Conservation (phyloP, 2,797 vertebrate species). For the Hypotaenidia philippensis region DNA sequence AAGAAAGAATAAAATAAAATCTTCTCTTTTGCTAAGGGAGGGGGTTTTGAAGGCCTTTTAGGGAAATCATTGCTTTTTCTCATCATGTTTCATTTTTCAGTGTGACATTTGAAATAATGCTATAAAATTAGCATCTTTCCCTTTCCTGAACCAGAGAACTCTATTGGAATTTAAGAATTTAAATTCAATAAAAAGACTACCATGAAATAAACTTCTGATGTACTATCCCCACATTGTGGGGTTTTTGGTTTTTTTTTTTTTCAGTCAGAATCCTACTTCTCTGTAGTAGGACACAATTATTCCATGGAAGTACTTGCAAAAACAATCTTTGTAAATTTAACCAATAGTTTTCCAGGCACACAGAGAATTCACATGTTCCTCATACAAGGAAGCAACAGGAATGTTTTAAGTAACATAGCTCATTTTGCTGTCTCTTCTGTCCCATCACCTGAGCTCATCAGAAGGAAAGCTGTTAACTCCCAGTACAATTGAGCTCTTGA, state of each 20-base stretch:
- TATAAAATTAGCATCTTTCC: not conserved
- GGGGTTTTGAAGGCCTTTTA: not conserved
- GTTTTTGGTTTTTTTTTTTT: not conserved
- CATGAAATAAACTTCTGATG: not conserved
- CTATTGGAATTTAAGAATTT: not conserved
- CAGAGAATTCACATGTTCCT: not conserved
- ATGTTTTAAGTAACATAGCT: constrained; percentile 3
- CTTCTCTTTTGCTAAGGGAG: not conserved
- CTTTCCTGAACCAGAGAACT: not conserved
- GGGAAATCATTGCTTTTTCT: not conserved
- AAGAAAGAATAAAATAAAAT: not conserved
- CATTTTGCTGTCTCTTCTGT: not conserved
- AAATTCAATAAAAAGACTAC: not conserved
- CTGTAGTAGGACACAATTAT: not conserved
- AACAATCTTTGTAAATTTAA: not conserved
- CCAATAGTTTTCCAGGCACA: not conserved
- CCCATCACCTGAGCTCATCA: not conserved
- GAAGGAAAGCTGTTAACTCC: not conserved
- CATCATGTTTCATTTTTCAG: not conserved
- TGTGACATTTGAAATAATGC: not conserved
- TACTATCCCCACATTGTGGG: not conserved
- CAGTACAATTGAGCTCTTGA: not conserved
- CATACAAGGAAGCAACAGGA: not conserved
- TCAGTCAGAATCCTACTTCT: not conserved
- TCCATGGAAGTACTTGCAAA: not conserved